Base-by-base conservation (phyloP, 2,888 invertebrate genomes). In the Drosophila incognita region DNA sequence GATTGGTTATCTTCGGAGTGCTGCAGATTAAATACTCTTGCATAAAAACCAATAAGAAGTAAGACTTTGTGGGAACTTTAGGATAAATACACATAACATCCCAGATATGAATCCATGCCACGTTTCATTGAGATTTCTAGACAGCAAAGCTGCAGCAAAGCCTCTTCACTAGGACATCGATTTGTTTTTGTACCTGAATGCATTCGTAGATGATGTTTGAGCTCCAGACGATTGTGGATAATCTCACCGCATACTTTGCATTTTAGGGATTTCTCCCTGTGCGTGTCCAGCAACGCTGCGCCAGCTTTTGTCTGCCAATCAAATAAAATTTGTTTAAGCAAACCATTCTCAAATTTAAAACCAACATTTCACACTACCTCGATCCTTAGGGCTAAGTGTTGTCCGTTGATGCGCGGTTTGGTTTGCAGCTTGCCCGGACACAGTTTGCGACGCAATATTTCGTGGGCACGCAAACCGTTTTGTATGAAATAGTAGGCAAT, bases 201-300 rank as follows among this genome's bases (percentile, higher is more conserved):
- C 56, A 89, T 65, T 24, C 89, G 89, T 15, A 92, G 82, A 36
- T 92, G 92, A 51, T 91, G 85, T 57, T 91, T 91, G 1, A 92
- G 74, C 33, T 90, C 86, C 70, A 84, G 54, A 10, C 89, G 87
- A 60, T 84, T 87, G 60, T 82, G 76, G 7, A 92, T 69, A 40
- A 83, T 79, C 0, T 67, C 83, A 15, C 87, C 85, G 52, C 92
- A 92, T 24, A 91, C 81, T 79, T 92, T 92, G 58, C 92, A 92
- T 51, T 91, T 77, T 7, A 27, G 8, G 0, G 56, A 46, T 53
- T 72, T 80, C 24, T 60, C 38, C 38, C 38, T 36, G 4, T 36
- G 57, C 33, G n/a, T 36, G 11, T n/a, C 21, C 6, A 38, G 10
- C 21, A 38, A 10, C 21, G 40, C 13, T 46, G 51, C 48, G 2